Base-by-base conservation (phyloP, 1,140 invertebrate species). In the Drosophila miranda region DNA sequence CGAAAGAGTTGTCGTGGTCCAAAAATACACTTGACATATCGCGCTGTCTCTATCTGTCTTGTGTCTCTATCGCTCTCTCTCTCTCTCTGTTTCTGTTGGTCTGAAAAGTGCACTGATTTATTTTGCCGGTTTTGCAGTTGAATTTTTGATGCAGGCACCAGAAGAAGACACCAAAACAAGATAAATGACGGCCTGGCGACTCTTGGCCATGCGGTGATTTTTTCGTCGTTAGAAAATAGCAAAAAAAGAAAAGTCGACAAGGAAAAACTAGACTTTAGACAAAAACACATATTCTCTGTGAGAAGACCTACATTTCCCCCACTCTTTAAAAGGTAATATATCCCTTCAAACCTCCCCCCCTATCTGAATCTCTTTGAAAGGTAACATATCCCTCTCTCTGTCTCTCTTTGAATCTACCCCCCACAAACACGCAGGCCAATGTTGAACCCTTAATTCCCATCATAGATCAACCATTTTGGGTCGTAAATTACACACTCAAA, bases 61-160 rank as follows among this genome's bases (percentile, higher is more conserved):
- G 23, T 9, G 30, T 54, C 30, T 46, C 38, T 52, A 55, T 68
- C 74, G n/a, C 44, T 26, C 42, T 68, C 64, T 55, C 13, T 26
- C 30, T 68, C 62, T 55, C 8, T 54, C 34, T 0, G 26, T 14
- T 44, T 28, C 45, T 23, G 59, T 63, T 60, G 61, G 64, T 54
- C 52, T 38, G 34, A 13, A 38, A 56, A 75, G 56, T 77, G 70
- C 82, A 69, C 89, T 90, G 89, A 90, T 90, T 90, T 90, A 90
- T 90, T 90, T 90, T 79, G 81, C 77, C 89, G 80, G 82, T 87
- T 38, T 90, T 90, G 89, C 78, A 81, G 89, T 89, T 87, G 81
- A 90, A 73, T 80, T 81, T 75, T 78, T 83, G 81, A 83, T 83
- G 82, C 86, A 88, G 34, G 89, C 77, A 78, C 66, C 89, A 82